A percentile compares a stretch with the other conserved stretches of the same genome.
Conservation (phyloP, 64 coral and sea anemone genomes). For the Trachythela sp. region DNA sequence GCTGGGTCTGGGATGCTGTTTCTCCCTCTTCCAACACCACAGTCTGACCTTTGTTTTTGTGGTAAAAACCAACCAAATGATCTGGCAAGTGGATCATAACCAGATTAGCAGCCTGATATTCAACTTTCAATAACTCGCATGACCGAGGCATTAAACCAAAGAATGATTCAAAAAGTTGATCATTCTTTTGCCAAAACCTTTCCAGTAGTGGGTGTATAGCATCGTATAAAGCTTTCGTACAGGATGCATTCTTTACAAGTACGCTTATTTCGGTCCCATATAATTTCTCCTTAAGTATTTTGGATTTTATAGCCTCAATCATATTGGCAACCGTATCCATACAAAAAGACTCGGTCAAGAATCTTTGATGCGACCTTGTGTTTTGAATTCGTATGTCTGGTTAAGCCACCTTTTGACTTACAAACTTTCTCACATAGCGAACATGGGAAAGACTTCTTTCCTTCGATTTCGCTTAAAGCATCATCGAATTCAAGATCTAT, state of each 20-base stretch:
- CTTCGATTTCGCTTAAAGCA: background rate
- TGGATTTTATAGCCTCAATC: background rate
- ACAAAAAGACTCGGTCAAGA: background rate
- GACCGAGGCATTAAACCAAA: background rate
- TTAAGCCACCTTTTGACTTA: constrained; percentile 1
- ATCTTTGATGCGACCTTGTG: background rate
- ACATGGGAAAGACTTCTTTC: background rate
- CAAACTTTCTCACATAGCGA: background rate
- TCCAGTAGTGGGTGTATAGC: background rate
- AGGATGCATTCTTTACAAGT: background rate
- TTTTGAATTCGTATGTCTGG: background rate
- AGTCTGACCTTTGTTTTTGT: background rate
- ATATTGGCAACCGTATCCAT: background rate
- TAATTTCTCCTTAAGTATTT: background rate
- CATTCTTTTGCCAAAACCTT: background rate
- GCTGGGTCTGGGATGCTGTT: background rate
- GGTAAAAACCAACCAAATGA: background rate
- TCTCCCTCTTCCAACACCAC: background rate
- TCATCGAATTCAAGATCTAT: background rate
- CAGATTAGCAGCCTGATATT: background rate
- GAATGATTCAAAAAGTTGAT: background rate
- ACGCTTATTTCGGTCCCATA: background rate
- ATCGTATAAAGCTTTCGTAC: background rate
- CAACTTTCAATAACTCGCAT: background rate
- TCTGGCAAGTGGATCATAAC: constrained; percentile 3